Conservation (phyloP, 2,113 vertebrate species). For the Odontophorus gujanensis region DNA sequence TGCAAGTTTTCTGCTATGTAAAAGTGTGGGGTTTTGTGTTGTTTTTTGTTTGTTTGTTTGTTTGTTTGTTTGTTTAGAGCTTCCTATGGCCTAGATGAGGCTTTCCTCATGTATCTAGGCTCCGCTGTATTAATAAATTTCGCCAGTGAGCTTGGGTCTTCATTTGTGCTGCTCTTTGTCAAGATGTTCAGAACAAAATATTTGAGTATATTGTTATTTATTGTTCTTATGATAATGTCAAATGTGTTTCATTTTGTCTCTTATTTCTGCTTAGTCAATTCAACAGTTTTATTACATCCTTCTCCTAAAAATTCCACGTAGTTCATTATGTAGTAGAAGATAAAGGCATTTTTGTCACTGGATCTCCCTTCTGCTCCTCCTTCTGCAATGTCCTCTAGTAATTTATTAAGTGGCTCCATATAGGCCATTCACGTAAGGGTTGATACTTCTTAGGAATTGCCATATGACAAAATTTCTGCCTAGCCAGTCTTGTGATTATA, state of each 20-base stretch:
- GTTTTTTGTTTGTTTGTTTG: no score
- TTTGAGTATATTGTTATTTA: neutral
- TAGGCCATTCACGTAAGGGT: neutral
- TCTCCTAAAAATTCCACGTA: neutral
- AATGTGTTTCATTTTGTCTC: neutral
- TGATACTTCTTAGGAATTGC: neutral
- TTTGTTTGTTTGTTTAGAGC: no score
- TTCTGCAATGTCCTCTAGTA: neutral
- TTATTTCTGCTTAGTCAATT: neutral
- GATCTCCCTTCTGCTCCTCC: neutral
- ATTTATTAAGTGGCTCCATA: neutral
- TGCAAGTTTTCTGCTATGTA: neutral
- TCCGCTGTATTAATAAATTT: neutral
- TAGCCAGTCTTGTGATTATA: neutral
- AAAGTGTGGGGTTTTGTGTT: neutral
- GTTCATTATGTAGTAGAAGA: neutral
- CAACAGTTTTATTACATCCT: neutral
- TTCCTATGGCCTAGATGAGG: rapidly evolving
- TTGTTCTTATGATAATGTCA: neutral
- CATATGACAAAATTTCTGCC: neutral
- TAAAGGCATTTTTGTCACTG: neutral
- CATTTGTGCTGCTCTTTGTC: neutral
- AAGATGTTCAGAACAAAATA: neutral
- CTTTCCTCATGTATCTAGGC: neutral
- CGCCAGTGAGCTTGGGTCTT: neutral